phyloP scores from a whole-genome alignment of 2,888 invertebrate genomes.

The Cataglyphis altisquamis region DNA sequence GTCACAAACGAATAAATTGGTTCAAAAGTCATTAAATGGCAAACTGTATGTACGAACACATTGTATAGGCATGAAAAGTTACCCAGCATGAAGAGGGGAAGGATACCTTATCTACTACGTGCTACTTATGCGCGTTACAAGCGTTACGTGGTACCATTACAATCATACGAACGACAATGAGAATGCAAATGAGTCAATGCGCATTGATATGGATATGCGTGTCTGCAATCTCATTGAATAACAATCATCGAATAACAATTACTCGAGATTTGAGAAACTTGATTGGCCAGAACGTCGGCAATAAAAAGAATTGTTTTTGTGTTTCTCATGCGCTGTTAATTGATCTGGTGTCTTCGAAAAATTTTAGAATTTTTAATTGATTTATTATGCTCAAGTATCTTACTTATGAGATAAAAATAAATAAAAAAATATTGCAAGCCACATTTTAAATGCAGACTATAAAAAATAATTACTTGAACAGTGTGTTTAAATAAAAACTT shows the following conservation, averaged over 20 bases:
- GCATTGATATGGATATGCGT: conserved; percentile 63
- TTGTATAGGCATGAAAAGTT: conserved; percentile 25
- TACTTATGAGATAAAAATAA: neutral
- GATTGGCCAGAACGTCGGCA: neutral
- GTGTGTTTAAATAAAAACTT: too few species aligned
- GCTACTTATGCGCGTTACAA: conserved; percentile 46
- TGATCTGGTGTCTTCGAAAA: neutral
- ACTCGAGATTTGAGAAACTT: conserved; percentile 51
- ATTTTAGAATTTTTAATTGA: neutral
- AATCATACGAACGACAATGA: conserved; percentile 57
- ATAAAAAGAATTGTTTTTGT: neutral
- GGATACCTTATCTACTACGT: conserved; percentile 45
- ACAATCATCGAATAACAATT: conserved; percentile 60
- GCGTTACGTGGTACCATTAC: conserved; percentile 56
- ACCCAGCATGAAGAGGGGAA: neutral
- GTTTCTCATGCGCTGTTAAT: neutral
- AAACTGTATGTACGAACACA: conserved; percentile 7
- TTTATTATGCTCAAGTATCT: neutral
- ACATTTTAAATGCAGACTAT: neutral
- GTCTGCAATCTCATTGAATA: conserved; percentile 59
- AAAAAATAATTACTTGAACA: neutral
- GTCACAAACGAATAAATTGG: conserved; percentile 13
- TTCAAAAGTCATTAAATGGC: neutral
- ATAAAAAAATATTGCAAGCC: neutral
- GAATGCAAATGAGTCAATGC: conserved; percentile 62